Conservation (phyloP, 1,140 invertebrate genomes). For the Drosophila bocki region DNA sequence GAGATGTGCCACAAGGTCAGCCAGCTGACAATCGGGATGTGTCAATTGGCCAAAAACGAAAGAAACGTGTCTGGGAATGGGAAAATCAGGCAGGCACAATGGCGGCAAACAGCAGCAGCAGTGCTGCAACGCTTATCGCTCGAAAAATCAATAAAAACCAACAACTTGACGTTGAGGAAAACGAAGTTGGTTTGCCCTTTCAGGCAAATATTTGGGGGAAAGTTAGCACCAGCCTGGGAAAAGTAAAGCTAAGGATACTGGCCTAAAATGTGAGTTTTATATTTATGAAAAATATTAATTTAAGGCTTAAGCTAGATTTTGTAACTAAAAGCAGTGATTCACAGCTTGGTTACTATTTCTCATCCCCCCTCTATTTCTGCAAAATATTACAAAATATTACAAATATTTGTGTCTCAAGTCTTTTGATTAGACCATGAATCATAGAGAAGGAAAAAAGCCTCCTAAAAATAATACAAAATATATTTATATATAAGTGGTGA, state of each 20-base stretch:
- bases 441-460: not conserved
- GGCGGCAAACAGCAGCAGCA: constrained; percentile 32
- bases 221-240: constrained; percentile 16
- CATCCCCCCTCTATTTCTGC: not conserved
- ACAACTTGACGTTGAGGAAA: not conserved
- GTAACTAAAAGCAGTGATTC: too few relatives aligned
- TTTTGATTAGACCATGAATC: not conserved
- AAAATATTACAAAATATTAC: not conserved
- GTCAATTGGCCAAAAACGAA: constrained; percentile 40
- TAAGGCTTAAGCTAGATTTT: too few relatives aligned
- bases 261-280: too few relatives aligned
- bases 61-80: constrained; percentile 31
- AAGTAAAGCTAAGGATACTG: constrained; percentile 2
- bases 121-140: constrained; percentile 47
- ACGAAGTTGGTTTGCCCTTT: constrained; percentile 25
- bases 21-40: constrained; percentile 47
- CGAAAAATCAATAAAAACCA: constrained; percentile 51
- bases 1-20: constrained; percentile 52
- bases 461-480: not conserved
- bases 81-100: constrained; percentile 38
- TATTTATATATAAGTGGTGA: too few relatives aligned
- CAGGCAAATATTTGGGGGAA: constrained; percentile 24
- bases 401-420: not conserved
- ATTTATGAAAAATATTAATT: too few relatives aligned
- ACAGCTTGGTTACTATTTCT: too few relatives aligned